phyloP scores from a whole-genome alignment of 1,140 invertebrate species.

The Cardiocondyla obscurior region DNA sequence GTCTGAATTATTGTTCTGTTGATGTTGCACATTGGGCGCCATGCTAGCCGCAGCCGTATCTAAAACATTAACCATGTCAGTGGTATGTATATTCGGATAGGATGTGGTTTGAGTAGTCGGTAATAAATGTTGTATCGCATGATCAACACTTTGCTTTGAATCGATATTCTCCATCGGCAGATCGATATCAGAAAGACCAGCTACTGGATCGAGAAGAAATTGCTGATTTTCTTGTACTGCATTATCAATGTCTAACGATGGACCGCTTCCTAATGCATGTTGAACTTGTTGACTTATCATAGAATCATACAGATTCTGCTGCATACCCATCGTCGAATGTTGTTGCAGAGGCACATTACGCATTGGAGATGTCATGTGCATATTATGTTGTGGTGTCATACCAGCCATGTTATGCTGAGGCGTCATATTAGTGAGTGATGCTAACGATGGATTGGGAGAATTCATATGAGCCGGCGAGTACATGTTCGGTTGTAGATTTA shows the following conservation, averaged over 20 bases:
- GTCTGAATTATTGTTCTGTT: conserved; percentile 75
- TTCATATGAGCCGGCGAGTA: conserved; percentile 83
- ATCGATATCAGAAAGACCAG: conserved; percentile 79
- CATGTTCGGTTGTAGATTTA: conserved; percentile 84
- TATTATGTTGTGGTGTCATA: conserved; percentile 76
- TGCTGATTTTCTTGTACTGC: conserved; percentile 75
- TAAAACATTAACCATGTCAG: conserved; percentile 37
- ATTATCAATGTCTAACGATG: conserved; percentile 73
- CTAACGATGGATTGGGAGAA: conserved; percentile 73
- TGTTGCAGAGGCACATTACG: conserved; percentile 78
- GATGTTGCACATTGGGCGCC: conserved; percentile 61
- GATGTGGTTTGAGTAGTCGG: conserved; percentile 45
- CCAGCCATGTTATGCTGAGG: conserved; percentile 74
- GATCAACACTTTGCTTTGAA: conserved; percentile 70
- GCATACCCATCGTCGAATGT: conserved; percentile 79
- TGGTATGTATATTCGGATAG: conserved; percentile 46
- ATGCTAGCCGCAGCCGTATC: conserved; percentile 29
- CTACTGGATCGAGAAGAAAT: conserved; percentile 78
- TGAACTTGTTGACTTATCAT: conserved; percentile 79
- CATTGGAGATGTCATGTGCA: conserved; percentile 76
- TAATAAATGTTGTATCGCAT: conserved; percentile 59
- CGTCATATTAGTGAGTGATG: conserved; percentile 73
- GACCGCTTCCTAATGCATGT: conserved; percentile 71
- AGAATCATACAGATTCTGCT: conserved; percentile 78
- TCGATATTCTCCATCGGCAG: conserved; percentile 76